Base-by-base conservation (phyloP, 2,113 vertebrate genomes). In the Scopus umbretta region DNA sequence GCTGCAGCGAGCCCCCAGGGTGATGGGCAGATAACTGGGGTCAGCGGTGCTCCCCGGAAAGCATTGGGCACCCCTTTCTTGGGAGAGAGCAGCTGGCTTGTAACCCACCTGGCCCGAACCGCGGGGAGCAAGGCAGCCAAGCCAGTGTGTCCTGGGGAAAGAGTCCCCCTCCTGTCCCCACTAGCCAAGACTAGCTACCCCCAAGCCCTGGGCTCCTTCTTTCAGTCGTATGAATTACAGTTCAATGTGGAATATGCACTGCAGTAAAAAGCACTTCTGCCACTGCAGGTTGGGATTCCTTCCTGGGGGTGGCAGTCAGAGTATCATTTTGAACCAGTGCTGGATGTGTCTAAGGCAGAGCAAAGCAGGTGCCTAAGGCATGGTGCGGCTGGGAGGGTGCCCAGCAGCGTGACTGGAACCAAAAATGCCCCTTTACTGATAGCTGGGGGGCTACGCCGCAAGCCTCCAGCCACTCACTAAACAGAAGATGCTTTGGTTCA, bases 181-280 rank as follows among this genome's bases (percentile, higher is more conserved):
- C n/a, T n/a, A n/a, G 55, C 38, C 13, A 1, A 34, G 62, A 16
- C 27, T 2, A n/a, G 1, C 22, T 23, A 7, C 6, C 29, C 65
- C 32, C 16, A n/a, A 8, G 18, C 34, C 18, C 4, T 7, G 16
- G 25, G 16, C 23, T 59, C 22, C 38, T 38, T 9, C 42, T 26
- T 38, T 13, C 9, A 2, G 8, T 4, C 0, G 0, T 0, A 1
- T 0, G 11, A 34, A 13, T 7, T 26, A 2, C 1, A 4, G 38
- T 3, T 16, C 25, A 2, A 2, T 7, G 22, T 2, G 4, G 61
- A 65, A 25, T 6, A 8, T 2, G 58, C 53, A 0, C 26, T 27
- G 50, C 36, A 18, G 25, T 11, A 19, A 40, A 40, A 62, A 72
- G 29, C 36, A 4, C 7, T 49, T 13, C 17, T 32, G 65, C 74